Base-by-base conservation (phyloP, 2,888 invertebrate genomes). In the Drosophila stalkeri region DNA sequence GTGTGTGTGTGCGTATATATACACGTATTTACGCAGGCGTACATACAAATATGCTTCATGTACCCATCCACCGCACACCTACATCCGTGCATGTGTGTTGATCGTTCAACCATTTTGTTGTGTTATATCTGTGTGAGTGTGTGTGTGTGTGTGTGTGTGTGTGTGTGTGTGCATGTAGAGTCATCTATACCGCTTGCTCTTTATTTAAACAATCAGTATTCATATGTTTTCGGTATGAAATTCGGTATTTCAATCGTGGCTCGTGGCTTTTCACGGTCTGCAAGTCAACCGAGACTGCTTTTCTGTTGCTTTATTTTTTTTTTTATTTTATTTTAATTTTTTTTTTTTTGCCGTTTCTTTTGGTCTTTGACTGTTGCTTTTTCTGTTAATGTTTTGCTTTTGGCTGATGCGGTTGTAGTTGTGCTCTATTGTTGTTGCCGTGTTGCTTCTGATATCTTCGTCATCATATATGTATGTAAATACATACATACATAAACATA, bases 191-290 rank as follows among this genome's bases (percentile, higher is more conserved):
- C 70, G 72, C 75, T 79, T 75, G 68, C 68, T 75, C 72, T 79
- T 80, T 82, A 75, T 80, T 80, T 87, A 69, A 83, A 89, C 90
- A 87, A 85, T 90, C 83, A 75, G 86, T 84, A 84, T 87, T 86
- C 90, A 90, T 86, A 88, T 85, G 85, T 86, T 90, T 89, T 81
- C 81, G 79, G 85, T 86, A 90, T 89, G 77, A 89, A 86, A 89
- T 88, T 90, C 84, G 88, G 90, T 89, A 90, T 90, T 90, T 90
- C 89, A 91, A 90, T 90, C 90, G 89, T 91, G 92, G 92, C 92
- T 92, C 92, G 92, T 92, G 92, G 92, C 92, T 92, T 85, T 85
- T 92, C 92, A 92, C 90, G 92, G 91, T 92, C 92, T 90, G 82
- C 82, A 89, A 82, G 82, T 91, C 91, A 91, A 91, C 92, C 91